Percentiles rank a stretch among this genome's conserved stretches.
These are phyloP conservation scores for Eutrigla gurnardus DNA, from an alignment of 2,797 vertebrate species.

Conservation along the genomic window DNA sequence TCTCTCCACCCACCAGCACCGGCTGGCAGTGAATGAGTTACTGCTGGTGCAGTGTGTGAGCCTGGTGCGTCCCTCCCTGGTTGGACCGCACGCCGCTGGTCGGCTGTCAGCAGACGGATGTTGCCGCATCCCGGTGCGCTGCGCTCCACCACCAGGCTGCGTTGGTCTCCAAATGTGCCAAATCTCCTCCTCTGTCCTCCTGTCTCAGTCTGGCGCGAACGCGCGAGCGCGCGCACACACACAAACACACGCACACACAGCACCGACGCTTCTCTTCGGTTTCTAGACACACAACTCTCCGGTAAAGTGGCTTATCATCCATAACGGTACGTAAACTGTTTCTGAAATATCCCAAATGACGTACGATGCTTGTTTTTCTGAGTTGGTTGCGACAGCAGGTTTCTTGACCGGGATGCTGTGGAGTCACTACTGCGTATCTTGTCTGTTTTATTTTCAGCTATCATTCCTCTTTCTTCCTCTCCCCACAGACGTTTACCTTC, in stretches of 20 bases:
- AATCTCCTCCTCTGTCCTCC: conserved; percentile 68
- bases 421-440: conserved; percentile 48
- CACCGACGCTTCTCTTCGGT: conserved; percentile 53
- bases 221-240: neutral
- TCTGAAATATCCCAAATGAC: conserved; percentile 21
- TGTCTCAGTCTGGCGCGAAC: conserved; percentile 46
- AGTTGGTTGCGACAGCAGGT: conserved; percentile 20
- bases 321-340: conserved; percentile 71
- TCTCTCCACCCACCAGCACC: conserved; percentile 26
- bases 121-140: conserved; percentile 77
- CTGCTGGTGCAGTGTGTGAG: conserved; percentile 74
- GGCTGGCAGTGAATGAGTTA: conserved; percentile 76
- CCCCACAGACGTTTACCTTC: conserved; percentile 44
- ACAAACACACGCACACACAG: conserved; percentile 4
- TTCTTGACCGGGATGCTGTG: conserved; percentile 49
- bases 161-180: conserved; percentile 66
- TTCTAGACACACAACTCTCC: conserved; percentile 61
- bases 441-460: conserved; percentile 9
- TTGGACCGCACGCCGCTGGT: conserved; percentile 60
- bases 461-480: conserved; percentile 15
- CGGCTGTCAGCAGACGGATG: conserved; percentile 73
- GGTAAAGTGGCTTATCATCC: conserved; percentile 56
- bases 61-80: conserved; percentile 73
- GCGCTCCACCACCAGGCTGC: conserved; percentile 67
- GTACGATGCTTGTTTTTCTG: conserved; percentile 11